A percentile compares a stretch with the other conserved stretches of the same genome.
phyloP scores from a whole-genome alignment of 2,113 vertebrate genomes.

The Odontesthes bonariensis region DNA sequence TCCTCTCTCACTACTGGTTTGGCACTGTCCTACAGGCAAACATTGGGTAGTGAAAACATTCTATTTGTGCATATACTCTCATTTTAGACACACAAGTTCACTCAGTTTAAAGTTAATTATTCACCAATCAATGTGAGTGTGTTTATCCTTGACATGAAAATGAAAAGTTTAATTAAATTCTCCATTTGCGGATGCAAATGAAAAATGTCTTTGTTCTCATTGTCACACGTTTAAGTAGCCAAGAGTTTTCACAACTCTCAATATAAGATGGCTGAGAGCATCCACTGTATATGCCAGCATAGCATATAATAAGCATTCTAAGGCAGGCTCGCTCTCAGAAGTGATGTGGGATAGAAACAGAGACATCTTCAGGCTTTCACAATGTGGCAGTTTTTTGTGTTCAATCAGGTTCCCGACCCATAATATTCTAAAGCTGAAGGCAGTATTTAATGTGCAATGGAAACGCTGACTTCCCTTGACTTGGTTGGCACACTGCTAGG shows the following conservation, averaged over 20 bases:
- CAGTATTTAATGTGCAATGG: slow-evolving; percentile 14
- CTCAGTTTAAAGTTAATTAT: slow-evolving; percentile 68
- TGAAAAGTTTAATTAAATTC: neutral
- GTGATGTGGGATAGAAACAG: no score
- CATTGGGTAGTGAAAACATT: slow-evolving; percentile 78
- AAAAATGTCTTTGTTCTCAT: no score
- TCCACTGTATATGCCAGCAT: no score
- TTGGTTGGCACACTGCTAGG: slow-evolving; percentile 30
- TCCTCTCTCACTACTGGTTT: slow-evolving; percentile 82
- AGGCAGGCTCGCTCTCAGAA: no score
- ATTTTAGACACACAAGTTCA: slow-evolving; percentile 75
- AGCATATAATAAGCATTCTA: no score
- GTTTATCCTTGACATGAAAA: no score
- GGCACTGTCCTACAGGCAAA: slow-evolving; percentile 71
- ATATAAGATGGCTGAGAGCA: no score
- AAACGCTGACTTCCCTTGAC: slow-evolving; percentile 53
- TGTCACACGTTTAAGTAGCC: no score
- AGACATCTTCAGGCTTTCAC: neutral
- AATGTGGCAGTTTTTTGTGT: no score
- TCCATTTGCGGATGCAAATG: neutral
- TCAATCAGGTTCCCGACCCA: no score
- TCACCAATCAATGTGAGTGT: slow-evolving; percentile 6
- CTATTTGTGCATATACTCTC: slow-evolving; percentile 73
- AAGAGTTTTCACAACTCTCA: no score
- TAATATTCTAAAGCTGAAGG: no score